These are phyloP conservation scores for Prenolepis imparis DNA, from an alignment of 2,888 invertebrate genomes.

Conservation along the genomic window DNA sequence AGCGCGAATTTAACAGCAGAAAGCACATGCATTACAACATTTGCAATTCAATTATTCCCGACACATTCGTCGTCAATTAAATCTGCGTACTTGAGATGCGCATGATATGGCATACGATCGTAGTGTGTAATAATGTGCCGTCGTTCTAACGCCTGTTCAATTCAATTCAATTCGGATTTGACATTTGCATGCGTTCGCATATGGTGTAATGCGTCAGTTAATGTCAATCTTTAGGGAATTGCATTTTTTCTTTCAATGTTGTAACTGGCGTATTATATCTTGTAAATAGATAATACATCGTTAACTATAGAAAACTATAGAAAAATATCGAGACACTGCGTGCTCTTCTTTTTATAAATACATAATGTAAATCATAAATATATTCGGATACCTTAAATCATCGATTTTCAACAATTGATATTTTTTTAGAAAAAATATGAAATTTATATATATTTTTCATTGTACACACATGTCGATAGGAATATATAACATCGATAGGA, in stretches of 20 bases:
- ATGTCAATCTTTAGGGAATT: neutral
- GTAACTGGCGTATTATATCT: neutral
- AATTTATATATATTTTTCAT: neutral
- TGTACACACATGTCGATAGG: too few relatives aligned
- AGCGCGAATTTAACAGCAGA: slow-evolving; percentile 14
- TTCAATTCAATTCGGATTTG: slow-evolving; percentile 47
- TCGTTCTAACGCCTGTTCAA: neutral
- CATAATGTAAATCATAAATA: neutral
- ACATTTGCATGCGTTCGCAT: slow-evolving; percentile 35
- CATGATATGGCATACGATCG: slow-evolving; percentile 33
- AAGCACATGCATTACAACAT: slow-evolving; percentile 48
- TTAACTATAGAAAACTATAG: too few relatives aligned
- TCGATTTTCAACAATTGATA: neutral
- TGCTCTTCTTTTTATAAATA: neutral
- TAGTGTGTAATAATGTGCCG: slow-evolving; percentile 19
- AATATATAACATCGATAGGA: too few relatives aligned
- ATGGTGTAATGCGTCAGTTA: slow-evolving; percentile 5
- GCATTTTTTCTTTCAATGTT: neutral
- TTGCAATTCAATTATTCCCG: slow-evolving; percentile 54
- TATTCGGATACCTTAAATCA: neutral
- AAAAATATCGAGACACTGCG: neutral
- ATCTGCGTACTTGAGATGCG: slow-evolving; percentile 49
- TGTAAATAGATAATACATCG: neutral
- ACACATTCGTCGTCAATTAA: slow-evolving; percentile 52
- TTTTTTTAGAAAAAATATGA: neutral